Conservation (phyloP, 2,113 vertebrate genomes). For the Apistogramma diplotaenia region DNA sequence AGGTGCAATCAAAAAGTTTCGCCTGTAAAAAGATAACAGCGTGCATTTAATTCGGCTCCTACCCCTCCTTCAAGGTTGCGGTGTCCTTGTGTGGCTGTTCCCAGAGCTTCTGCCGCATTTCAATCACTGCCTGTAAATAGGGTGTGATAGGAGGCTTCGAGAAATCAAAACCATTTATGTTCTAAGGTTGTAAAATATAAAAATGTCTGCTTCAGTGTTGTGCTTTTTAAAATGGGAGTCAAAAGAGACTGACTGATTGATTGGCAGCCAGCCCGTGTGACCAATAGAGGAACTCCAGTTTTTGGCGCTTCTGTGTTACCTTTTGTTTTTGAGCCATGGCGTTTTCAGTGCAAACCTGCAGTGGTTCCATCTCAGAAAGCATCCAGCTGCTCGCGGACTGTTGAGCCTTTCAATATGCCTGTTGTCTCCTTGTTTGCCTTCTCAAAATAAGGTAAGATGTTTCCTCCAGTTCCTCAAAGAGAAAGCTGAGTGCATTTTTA, state of each 20-base stretch:
- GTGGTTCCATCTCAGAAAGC: not conserved
- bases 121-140: not conserved
- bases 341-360: not conserved
- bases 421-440: not conserved
- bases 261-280: not conserved
- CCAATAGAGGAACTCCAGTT: not conserved
- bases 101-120: not conserved
- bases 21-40: not conserved
- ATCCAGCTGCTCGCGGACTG: not conserved
- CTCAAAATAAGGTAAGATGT: not conserved
- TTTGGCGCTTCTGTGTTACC: too few relatives aligned
- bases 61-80: not conserved
- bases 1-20: not conserved
- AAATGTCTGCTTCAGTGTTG: not conserved
- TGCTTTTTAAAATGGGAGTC: not conserved
- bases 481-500: constrained; percentile 1
- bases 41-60: not conserved
- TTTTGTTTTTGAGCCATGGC: not conserved
- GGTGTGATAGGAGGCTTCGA: not conserved
- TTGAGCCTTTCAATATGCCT: not conserved
- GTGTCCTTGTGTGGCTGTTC: not conserved
- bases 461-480: constrained; percentile 13
- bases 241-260: not conserved
- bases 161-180: not conserved
- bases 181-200: not conserved